Evolutionary conservation across 2,888 invertebrate genomes (phyloP).

Genomic region (Eupithecia inturbata): DNA sequence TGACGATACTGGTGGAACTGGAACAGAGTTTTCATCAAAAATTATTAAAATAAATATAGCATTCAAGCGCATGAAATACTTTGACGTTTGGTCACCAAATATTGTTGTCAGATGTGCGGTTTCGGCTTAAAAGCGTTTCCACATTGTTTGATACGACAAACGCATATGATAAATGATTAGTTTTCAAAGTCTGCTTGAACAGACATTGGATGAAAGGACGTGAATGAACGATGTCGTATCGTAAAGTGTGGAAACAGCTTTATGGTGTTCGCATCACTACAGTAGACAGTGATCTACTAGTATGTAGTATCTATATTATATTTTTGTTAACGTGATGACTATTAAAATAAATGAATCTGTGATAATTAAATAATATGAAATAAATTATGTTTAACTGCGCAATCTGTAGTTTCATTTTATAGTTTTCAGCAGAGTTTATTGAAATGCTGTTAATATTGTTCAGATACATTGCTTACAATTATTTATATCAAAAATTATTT

Average conservation of each 20-base stretch:
- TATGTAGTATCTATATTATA: constrained; percentile 80
- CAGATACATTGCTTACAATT: neutral
- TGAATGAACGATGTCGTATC: constrained; percentile 5
- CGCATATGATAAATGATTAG: neutral
- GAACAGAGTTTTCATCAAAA: neutral
- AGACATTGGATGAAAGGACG: neutral
- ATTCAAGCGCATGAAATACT: neutral
- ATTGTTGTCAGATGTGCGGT: constrained; percentile 7
- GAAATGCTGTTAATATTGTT: constrained; percentile 15
- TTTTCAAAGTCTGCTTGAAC: neutral
- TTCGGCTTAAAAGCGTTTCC: neutral
- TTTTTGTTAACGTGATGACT: constrained; percentile 83
- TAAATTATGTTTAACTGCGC: constrained; percentile 84
- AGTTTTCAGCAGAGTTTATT: constrained; percentile 13
- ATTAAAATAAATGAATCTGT: constrained; percentile 84
- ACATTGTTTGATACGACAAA: neutral
- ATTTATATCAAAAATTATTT: too few relatives aligned
- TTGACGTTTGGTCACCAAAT: neutral
- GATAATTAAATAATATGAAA: constrained; percentile 84
- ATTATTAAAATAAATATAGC: neutral
- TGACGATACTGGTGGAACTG: neutral
- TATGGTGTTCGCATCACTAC: constrained; percentile 64
- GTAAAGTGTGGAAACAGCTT: neutral
- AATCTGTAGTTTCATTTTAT: constrained; percentile 51
- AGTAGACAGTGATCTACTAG: constrained; percentile 64